phyloP scores from a whole-genome alignment of 2,888 invertebrate species.

The Elysia crispata region DNA sequence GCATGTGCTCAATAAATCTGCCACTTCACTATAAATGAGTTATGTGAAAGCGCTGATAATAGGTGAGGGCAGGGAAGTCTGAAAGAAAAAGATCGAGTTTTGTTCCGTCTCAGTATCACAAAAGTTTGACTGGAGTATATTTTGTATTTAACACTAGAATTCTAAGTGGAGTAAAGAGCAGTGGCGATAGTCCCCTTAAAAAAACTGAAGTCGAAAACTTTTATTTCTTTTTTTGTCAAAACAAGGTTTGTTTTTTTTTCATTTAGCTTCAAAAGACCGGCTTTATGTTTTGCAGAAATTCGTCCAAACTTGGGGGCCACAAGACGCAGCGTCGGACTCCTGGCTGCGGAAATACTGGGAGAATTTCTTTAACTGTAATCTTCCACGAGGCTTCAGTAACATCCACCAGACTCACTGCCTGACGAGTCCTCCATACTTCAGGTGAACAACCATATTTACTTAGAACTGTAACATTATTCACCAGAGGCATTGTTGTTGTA shows the following conservation, averaged over 20 bases:
- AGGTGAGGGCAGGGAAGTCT: too few relatives aligned
- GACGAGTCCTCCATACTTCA: not conserved
- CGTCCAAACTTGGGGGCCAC: constrained; percentile 15
- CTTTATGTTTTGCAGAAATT: constrained; percentile 6
- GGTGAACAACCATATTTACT: not conserved
- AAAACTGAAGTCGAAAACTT: too few relatives aligned
- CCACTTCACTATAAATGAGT: too few relatives aligned
- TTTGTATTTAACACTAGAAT: too few relatives aligned
- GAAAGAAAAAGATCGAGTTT: too few relatives aligned
- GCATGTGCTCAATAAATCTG: not conserved
- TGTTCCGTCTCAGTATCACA: too few relatives aligned
- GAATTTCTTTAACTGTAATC: constrained; percentile 60
- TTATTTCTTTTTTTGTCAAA: too few relatives aligned
- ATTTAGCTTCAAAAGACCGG: not conserved
- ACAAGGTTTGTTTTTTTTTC: too few relatives aligned
- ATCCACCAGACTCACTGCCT: constrained; percentile 36
- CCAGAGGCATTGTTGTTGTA: not conserved
- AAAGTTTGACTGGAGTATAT: too few relatives aligned
- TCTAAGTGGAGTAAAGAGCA: too few relatives aligned
- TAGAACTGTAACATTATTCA: not conserved
- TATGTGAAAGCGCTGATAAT: too few relatives aligned
- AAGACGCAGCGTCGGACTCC: constrained; percentile 48
- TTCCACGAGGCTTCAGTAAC: constrained; percentile 56
- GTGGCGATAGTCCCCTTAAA: too few relatives aligned
- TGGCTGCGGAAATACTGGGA: constrained; percentile 66